phyloP scores from a whole-genome alignment of 2,797 vertebrate species.

The Spheniscus humboldti region DNA sequence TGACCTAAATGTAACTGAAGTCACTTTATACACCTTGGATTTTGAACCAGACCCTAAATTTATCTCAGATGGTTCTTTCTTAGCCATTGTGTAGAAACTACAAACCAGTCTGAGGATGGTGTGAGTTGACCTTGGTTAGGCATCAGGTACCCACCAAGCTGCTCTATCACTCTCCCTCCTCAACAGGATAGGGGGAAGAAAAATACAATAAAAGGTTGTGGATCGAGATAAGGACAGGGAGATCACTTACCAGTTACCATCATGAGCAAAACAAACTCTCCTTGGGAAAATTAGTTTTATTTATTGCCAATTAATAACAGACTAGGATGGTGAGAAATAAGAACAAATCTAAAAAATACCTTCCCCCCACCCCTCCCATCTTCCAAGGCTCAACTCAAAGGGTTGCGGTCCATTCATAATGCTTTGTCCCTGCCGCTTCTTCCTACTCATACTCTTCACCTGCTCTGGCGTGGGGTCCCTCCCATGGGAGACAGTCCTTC shows the following conservation, averaged over 20 bases:
- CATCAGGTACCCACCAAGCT: rapidly evolving
- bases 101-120: neutral
- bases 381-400: neutral
- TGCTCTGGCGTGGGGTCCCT: neutral
- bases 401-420: neutral
- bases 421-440: neutral
- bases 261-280: neutral
- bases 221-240: neutral
- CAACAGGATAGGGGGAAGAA: neutral
- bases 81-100: neutral
- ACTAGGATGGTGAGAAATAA: neutral
- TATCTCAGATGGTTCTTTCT: neutral
- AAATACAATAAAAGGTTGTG: neutral
- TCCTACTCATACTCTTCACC: neutral
- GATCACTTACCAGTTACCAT: neutral
- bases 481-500: neutral
- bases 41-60: neutral
- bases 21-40: neutral
- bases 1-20: neutral
- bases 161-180: neutral
- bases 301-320: neutral
- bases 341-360: neutral
- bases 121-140: neutral
- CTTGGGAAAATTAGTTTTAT: neutral
- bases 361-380: neutral